A percentile compares a stretch with the other conserved stretches of the same genome.
Conservation (phyloP, 2,888 invertebrate genomes). For the Euplagia quadripunctaria region DNA sequence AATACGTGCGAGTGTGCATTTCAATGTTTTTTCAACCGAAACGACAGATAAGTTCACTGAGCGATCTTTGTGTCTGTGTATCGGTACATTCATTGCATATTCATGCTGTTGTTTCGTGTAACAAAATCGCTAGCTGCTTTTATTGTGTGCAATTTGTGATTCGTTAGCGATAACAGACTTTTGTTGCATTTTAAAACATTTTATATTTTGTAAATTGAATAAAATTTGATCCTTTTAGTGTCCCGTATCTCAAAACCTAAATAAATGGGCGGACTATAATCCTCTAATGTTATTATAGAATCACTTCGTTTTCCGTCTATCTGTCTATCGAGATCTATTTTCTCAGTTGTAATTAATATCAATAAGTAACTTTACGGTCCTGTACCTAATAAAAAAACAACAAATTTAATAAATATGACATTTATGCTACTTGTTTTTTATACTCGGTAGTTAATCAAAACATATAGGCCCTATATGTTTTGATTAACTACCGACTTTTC, state of each 20-base stretch:
- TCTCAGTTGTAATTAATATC: too few relatives aligned
- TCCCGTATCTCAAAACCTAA: not conserved
- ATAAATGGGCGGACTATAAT: too few relatives aligned
- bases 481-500: too few relatives aligned
- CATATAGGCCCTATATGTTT: too few relatives aligned
- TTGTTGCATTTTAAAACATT: conserved; percentile 2
- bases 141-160: conserved; percentile 44
- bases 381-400: too few relatives aligned
- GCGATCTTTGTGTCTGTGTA: conserved; percentile 57
- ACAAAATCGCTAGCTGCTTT: conserved; percentile 50
- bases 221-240: not conserved
- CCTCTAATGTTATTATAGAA: too few relatives aligned
- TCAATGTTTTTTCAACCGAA: conserved; percentile 27
- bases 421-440: too few relatives aligned
- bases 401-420: too few relatives aligned
- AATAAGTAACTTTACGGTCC: too few relatives aligned
- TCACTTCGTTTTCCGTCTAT: too few relatives aligned
- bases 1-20: not conserved
- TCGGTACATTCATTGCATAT: conserved; percentile 66
- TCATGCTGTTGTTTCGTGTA: conserved; percentile 58
- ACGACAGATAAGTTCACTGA: conserved; percentile 42
- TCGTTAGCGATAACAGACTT: conserved; percentile 39
- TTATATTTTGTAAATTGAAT: not conserved
- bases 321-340: too few relatives aligned
- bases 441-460: too few relatives aligned